Conservation (phyloP, 2,888 invertebrate species). For the Polymixis lichenea region DNA sequence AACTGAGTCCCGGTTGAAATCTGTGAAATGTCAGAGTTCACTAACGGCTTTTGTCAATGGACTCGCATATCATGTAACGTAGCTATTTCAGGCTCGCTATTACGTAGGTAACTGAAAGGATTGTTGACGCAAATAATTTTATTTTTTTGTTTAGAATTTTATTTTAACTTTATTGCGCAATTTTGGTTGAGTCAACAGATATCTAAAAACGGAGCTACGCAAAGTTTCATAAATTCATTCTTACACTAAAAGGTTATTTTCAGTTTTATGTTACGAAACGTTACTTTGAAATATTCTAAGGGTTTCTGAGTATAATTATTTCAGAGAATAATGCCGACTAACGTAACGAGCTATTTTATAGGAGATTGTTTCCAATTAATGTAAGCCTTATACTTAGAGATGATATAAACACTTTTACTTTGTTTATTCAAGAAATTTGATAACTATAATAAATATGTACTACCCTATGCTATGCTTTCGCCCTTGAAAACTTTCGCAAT, state of each 20-base stretch:
- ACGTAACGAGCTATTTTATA: neutral
- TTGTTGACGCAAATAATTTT: constrained; percentile 23
- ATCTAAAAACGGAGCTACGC: neutral
- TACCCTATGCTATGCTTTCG: too few species aligned
- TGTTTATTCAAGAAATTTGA: constrained; percentile 4
- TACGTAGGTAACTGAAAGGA: constrained; percentile 15
- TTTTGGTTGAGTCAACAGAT: neutral
- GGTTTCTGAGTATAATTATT: neutral
- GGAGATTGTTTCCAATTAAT: constrained; percentile 12
- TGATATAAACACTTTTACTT: neutral
- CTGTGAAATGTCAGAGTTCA: constrained; percentile 61
- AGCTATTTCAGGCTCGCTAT: constrained; percentile 16
- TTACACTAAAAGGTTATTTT: constrained; percentile 27
- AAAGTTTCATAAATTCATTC: constrained; percentile 27
- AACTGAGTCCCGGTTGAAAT: constrained; percentile 41
- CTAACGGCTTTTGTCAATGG: constrained; percentile 46
- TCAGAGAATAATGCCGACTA: neutral
- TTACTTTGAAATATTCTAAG: neutral
- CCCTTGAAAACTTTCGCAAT: constrained; percentile 18
- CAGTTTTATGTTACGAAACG: neutral
- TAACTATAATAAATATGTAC: constrained; percentile 3
- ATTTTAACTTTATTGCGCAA: constrained; percentile 10
- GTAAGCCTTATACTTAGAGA: neutral
- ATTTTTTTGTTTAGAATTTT: constrained; percentile 13
- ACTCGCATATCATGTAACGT: constrained; percentile 31